Evolutionary conservation across 2,797 vertebrate genomes (phyloP).

Genomic region (Sebastes itinus): DNA sequence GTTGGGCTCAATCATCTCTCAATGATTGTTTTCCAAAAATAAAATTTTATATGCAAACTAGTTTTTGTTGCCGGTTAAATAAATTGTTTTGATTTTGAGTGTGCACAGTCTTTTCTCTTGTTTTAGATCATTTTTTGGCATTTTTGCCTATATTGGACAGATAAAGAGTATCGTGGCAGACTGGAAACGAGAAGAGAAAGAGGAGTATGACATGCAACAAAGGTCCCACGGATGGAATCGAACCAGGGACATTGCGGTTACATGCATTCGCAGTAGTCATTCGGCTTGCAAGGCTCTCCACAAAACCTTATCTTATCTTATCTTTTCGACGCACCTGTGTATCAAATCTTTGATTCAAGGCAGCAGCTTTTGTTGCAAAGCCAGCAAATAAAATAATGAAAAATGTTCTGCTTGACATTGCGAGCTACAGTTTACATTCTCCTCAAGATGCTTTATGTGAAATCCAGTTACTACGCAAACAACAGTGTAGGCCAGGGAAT

Average conservation of each 20-base stretch:
- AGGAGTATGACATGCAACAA: not conserved
- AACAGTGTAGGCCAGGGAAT: not conserved
- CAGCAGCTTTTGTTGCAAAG: not conserved
- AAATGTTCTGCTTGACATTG: not conserved
- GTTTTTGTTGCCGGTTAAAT: not conserved
- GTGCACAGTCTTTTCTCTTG: not conserved
- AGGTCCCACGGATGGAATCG: not conserved
- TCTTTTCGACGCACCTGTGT: not conserved
- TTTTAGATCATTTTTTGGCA: not conserved
- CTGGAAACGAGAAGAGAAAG: not conserved
- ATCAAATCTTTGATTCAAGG: not conserved
- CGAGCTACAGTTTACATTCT: not conserved
- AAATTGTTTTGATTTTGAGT: not conserved
- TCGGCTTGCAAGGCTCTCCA: not conserved
- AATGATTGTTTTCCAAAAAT: not conserved
- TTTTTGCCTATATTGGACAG: accelerated
- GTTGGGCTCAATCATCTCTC: not conserved
- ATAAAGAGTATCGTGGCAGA: not conserved
- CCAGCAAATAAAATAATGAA: not conserved
- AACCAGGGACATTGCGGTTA: not conserved
- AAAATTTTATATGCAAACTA: not conserved
- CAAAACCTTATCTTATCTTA: not conserved
- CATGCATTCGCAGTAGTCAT: not conserved
- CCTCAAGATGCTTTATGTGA: not conserved
- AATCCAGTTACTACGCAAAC: slow-evolving; percentile 9